phyloP scores from a whole-genome alignment of 2,113 vertebrate genomes.

The Proterorhinus semilunaris region DNA sequence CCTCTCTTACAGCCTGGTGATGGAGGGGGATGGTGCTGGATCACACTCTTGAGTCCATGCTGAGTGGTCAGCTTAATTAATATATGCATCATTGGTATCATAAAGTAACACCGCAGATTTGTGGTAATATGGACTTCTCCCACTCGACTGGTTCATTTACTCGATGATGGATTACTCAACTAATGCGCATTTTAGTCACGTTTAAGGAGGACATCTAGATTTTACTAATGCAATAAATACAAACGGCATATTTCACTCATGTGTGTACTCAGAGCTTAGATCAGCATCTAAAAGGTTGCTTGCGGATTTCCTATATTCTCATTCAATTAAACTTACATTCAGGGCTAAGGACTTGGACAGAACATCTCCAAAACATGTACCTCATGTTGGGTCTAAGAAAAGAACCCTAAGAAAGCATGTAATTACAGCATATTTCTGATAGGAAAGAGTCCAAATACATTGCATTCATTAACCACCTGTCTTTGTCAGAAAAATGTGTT shows the following conservation, averaged over 20 bases:
- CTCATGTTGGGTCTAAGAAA: too few relatives aligned
- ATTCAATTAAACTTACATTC: too few relatives aligned
- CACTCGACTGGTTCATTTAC: conserved; percentile 9
- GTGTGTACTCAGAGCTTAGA: neutral
- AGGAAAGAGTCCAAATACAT: too few relatives aligned
- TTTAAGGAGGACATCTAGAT: neutral
- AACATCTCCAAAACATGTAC: too few relatives aligned
- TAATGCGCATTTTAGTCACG: conserved; percentile 6
- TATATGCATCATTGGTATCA: conserved; percentile 7
- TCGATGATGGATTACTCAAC: conserved; percentile 3
- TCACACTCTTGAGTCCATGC: neutral
- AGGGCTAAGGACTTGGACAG: too few relatives aligned
- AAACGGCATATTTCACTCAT: neutral
- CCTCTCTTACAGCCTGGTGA: neutral
- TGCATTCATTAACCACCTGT: too few relatives aligned
- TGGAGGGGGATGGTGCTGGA: neutral
- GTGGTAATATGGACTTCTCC: conserved; percentile 9
- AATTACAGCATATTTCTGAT: too few relatives aligned
- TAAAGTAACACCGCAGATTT: conserved; percentile 12
- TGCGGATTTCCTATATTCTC: too few relatives aligned
- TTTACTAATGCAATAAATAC: neutral
- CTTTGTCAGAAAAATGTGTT: too few relatives aligned
- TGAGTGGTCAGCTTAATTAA: conserved; percentile 11
- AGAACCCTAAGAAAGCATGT: too few relatives aligned
- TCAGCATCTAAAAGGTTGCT: too few relatives aligned